Base-by-base conservation (phyloP, 2,888 invertebrate species). In the Alloscopus bannaensis region DNA sequence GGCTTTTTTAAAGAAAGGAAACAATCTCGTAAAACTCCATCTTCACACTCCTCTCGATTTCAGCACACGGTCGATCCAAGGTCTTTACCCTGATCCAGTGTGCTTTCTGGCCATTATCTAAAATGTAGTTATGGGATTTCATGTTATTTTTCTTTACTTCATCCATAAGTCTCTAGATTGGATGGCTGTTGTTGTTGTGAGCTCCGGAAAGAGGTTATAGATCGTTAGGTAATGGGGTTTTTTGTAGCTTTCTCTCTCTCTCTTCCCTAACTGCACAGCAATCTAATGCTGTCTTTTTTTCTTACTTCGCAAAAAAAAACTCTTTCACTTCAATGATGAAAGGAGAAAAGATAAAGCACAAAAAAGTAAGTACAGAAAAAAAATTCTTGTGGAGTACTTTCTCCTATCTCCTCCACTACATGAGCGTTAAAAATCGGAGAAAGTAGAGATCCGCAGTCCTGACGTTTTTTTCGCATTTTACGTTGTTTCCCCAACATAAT, bases 211-310 rank as follows among this genome's bases (percentile, higher is more conserved):
- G 22, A 70, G 45, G 50, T 50, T 70, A 60, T 59, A 59, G 70
- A 70, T 60, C 70, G 60, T 70, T 70, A 47, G 47, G n/a, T 59
- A 70, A 59, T 70, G 60, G 70, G 50, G 29, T 47, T 31, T 69
- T 59, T 47, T 47, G 11, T 47, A 6, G 11, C 47, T 6, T 18
- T n/a, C 4, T 4, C n/a, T 47, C 47, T 47, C n/a, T 47, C n/a
- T 11, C 8, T 11, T n/a, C 8, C 11, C 40, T 57, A 8, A 16
- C 50, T n/a, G 13, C 50, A 18, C 6, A 52, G 47, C 28, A 65
- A 65, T 40, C n/a, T 47, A 16, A 18, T n/a, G 18, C 40, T 26
- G 47, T 47, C 47, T 47, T 20, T 68, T 13, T 24, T 36, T 20
- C 24, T n/a, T 52, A 20, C 3, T 57, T 57, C 28, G 13, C 28